phyloP scores from a whole-genome alignment of 2,888 invertebrate species.

The Ornithoptera alexandrae region DNA sequence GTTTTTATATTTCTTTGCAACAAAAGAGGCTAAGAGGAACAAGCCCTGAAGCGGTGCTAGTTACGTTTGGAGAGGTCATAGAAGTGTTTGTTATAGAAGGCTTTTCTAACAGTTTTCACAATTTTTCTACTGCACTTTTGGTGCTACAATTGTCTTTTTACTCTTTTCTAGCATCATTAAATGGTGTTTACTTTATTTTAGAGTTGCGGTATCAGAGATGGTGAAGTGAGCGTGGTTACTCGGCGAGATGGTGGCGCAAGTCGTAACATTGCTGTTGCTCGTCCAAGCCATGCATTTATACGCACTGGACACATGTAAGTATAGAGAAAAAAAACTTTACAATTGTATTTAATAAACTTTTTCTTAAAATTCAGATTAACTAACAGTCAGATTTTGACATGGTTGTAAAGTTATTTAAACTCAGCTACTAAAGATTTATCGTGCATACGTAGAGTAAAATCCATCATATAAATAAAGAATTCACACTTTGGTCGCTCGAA shows the following conservation, averaged over 20 bases:
- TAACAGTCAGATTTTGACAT: not conserved
- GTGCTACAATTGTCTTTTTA: not conserved
- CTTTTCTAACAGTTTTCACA: not conserved
- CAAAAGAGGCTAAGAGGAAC: conserved; percentile 11
- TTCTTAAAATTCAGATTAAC: not conserved
- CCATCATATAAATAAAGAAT: too few relatives aligned
- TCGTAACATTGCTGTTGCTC: conserved; percentile 57
- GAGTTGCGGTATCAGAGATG: conserved; percentile 56
- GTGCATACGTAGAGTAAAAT: too few relatives aligned
- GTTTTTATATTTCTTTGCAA: conserved; percentile 1
- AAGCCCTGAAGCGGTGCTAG: conserved; percentile 4
- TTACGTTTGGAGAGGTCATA: conserved; percentile 2
- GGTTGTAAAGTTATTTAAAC: not conserved
- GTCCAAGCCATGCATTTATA: conserved; percentile 47
- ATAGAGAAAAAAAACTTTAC: not conserved
- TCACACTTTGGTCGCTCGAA: too few relatives aligned
- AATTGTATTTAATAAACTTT: not conserved
- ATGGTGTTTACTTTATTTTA: conserved; percentile 42
- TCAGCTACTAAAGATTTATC: too few relatives aligned
- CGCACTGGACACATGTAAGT: conserved; percentile 73
- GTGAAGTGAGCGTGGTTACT: conserved; percentile 61
- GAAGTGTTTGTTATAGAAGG: conserved; percentile 1
- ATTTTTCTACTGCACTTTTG: not conserved
- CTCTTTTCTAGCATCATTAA: not conserved
- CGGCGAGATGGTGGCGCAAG: conserved; percentile 61